Evolutionary conservation across 1,140 invertebrate genomes (phyloP).

Genomic region (Drosophila bifasciata): DNA sequence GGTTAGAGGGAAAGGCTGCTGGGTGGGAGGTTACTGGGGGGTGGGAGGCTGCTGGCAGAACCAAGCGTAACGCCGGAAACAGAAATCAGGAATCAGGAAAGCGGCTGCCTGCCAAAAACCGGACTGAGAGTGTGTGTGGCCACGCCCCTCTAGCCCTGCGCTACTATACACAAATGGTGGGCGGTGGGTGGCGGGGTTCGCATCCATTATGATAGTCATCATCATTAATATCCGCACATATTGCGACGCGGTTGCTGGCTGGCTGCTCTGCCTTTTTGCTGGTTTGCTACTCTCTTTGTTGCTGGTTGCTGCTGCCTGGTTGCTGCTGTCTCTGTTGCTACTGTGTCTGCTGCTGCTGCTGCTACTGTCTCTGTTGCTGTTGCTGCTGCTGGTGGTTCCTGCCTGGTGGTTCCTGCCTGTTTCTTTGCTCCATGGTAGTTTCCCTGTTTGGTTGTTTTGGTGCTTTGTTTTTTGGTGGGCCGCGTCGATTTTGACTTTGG

Average conservation of each 20-base stretch:
- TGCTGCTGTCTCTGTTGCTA: too few relatives aligned
- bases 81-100: conserved; percentile 8
- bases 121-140: conserved; percentile 10
- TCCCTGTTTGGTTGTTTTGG: conserved; percentile 15
- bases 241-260: conserved; percentile 38
- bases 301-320: conserved; percentile 14
- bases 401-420: conserved; percentile 1
- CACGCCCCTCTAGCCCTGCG: neutral
- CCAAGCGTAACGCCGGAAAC: neutral
- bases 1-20: too few relatives aligned
- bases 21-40: too few relatives aligned
- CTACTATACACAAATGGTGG: too few relatives aligned
- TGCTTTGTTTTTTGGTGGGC: too few relatives aligned
- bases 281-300: conserved; percentile 12
- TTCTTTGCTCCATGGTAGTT: too few relatives aligned
- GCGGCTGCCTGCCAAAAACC: neutral
- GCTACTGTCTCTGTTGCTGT: conserved; percentile 13
- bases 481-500: conserved; percentile 15
- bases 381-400: conserved; percentile 20
- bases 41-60: neutral
- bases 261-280: too few relatives aligned
- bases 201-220: conserved; percentile 47
- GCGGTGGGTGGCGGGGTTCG: too few relatives aligned
- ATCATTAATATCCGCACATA: conserved; percentile 52
- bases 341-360: conserved; percentile 13